A percentile compares a stretch with the other conserved stretches of the same genome.
Conservation (phyloP, 2,888 invertebrate genomes). For the Melieria omissa region DNA sequence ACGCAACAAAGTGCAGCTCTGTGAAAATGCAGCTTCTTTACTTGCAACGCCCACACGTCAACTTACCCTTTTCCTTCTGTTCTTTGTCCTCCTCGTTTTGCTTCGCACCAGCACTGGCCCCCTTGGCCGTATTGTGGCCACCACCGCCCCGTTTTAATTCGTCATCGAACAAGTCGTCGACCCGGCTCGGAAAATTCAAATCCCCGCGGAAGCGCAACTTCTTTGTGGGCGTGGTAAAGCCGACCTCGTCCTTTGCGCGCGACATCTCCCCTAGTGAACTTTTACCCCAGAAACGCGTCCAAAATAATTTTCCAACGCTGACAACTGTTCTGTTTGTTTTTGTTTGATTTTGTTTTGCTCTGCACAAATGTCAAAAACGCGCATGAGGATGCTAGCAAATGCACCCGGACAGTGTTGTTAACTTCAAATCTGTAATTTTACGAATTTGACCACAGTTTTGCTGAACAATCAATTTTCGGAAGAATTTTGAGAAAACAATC, state of each 20-base stretch:
- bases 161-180: conserved; percentile 57
- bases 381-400: too few species aligned
- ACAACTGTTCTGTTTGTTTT: conserved; percentile 36
- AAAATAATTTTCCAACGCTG: conserved; percentile 27
- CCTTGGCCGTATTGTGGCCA: conserved; percentile 30
- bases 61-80: conserved; percentile 41
- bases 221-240: conserved; percentile 53
- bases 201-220: conserved; percentile 68
- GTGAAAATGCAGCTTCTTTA: conserved; percentile 37
- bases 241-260: conserved; percentile 43
- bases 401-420: too few species aligned
- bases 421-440: too few species aligned
- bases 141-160: conserved; percentile 36
- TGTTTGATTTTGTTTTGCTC: neutral
- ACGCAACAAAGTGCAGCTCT: neutral
- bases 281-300: neutral
- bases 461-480: too few species aligned
- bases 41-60: conserved; percentile 9
- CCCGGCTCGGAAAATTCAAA: conserved; percentile 60
- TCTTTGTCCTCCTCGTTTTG: conserved; percentile 38
- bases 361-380: too few species aligned
- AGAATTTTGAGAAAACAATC: too few species aligned
- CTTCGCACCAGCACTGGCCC: conserved; percentile 27
- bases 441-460: too few species aligned
- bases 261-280: conserved; percentile 38